phyloP scores from a whole-genome alignment of 1,140 invertebrate species.

The Megalopta genalis region DNA sequence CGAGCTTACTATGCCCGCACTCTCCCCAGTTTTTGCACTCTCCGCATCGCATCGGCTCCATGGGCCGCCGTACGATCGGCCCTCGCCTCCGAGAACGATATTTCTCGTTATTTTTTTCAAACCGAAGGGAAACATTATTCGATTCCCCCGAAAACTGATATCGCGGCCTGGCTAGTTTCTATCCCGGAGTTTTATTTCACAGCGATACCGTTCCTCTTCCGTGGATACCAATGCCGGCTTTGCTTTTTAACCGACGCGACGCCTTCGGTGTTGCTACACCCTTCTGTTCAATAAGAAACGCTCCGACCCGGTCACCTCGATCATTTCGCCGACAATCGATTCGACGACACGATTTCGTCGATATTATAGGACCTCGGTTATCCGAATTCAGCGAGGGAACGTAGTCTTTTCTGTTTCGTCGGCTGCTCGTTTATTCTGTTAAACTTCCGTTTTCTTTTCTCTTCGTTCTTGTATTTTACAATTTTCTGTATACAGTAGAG shows the following conservation, averaged over 20 bases:
- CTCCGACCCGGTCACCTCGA: not conserved
- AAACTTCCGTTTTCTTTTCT: too few relatives aligned
- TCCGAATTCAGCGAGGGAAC: too few relatives aligned
- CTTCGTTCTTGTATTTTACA: too few relatives aligned
- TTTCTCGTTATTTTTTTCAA: conserved; percentile 40
- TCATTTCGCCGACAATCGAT: too few relatives aligned
- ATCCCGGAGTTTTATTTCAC: conserved; percentile 17
- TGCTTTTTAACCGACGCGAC: not conserved
- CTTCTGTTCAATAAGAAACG: not conserved
- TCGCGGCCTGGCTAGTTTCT: conserved; percentile 6
- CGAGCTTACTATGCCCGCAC: conserved; percentile 45
- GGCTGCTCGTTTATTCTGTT: too few relatives aligned
- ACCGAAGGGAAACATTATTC: conserved; percentile 44
- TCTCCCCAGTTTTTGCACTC: conserved; percentile 28
- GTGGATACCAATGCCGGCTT: not conserved
- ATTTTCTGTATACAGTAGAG: too few relatives aligned
- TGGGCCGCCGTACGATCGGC: conserved; percentile 17
- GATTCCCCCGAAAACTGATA: conserved; percentile 28
- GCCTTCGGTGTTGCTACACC: not conserved
- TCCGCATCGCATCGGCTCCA: not conserved
- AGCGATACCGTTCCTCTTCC: not conserved
- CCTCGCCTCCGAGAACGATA: conserved; percentile 28
- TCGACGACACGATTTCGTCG: too few relatives aligned
- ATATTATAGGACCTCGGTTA: too few relatives aligned
- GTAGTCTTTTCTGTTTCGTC: too few relatives aligned